A percentile compares a stretch with the other conserved stretches of the same genome.
These are phyloP conservation scores for Acleris laterana DNA, from an alignment of 2,888 invertebrate genomes.

Conservation along the genomic window DNA sequence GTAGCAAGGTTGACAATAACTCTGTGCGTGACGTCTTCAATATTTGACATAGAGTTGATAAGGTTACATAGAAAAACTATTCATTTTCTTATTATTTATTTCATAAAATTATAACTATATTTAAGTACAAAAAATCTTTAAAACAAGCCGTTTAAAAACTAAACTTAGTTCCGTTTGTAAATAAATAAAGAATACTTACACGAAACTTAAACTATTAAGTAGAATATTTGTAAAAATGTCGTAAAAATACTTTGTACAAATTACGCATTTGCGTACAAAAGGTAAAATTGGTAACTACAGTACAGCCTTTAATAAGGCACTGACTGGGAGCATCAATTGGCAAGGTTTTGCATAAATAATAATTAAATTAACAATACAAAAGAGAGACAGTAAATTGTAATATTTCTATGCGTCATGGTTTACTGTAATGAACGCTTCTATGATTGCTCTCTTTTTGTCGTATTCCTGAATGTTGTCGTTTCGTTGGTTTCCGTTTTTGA, in stretches of 20 bases:
- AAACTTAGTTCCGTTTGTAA: constrained; percentile 18
- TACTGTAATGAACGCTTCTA: too few relatives aligned
- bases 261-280: constrained; percentile 3
- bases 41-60: too few relatives aligned
- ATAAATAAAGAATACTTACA: constrained; percentile 32
- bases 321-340: constrained; percentile 10
- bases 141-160: not conserved
- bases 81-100: too few relatives aligned
- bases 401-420: too few relatives aligned
- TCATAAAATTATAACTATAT: not conserved
- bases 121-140: constrained; percentile 12
- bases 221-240: constrained; percentile 16
- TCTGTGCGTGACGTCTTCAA: too few relatives aligned
- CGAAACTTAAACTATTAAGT: constrained; percentile 4
- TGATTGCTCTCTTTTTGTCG: too few relatives aligned
- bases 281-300: constrained; percentile 14
- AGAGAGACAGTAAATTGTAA: too few relatives aligned
- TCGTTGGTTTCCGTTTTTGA: too few relatives aligned
- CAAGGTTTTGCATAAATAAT: constrained; percentile 27
- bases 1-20: too few relatives aligned
- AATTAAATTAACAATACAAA: not conserved
- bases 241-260: constrained; percentile 36
- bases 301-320: constrained; percentile 9
- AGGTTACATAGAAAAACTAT: too few relatives aligned
- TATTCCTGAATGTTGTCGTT: too few relatives aligned